Evolutionary conservation across 1,140 invertebrate species (phyloP), one percentile per base, ranked within the genome.

Genomic region (Heliconius hewitsoni): DNA sequence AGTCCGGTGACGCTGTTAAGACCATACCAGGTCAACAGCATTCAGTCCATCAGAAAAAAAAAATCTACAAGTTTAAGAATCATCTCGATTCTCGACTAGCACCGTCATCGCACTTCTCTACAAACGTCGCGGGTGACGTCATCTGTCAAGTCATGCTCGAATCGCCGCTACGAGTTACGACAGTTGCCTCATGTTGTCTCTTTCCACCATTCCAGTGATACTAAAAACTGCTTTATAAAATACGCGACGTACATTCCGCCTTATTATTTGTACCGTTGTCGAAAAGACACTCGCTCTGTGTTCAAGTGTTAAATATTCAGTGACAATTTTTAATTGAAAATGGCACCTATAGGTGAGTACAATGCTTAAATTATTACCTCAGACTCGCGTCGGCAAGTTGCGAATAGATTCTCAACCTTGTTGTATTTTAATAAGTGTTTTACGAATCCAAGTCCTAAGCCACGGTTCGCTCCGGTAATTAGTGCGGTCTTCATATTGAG

Each of bases 391-490:
- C 93, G 90, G 86, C 93, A 94, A 57, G 93, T 94, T 42, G 92
- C 92, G 73, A 94, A 91, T 82, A 94, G 89, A 83, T 89, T 91
- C 71, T 91, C 81, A 19, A 85, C 83, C 77, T 90, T 90, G 77
- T 89, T 86, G 78, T 89, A 85, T 82, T 90, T 87, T 72, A 84
- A 81, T 52, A 94, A 87, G 90, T 97, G 95, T 93, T 97, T 97
- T 1, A 98, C 96, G 76, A 99, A 94, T 71, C 98, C 98, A 50
- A 98, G 93, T 23, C 98, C 98, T 71, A 99, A 92, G 1, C 98
- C 98, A 57, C 98, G 96, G 90, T 98, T 98, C 74, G 97, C 97
- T 30, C 98, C 98, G 11, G 98, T 99, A 79, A 98, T 96, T 80
- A 99, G 93, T 82, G 98, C 96, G 52, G 97, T 97, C 82, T 96